Evolutionary conservation across 2,113 vertebrate genomes (phyloP), one percentile per base, ranked within the genome.

Genomic region (Pangasianodon hypophthalmus): DNA sequence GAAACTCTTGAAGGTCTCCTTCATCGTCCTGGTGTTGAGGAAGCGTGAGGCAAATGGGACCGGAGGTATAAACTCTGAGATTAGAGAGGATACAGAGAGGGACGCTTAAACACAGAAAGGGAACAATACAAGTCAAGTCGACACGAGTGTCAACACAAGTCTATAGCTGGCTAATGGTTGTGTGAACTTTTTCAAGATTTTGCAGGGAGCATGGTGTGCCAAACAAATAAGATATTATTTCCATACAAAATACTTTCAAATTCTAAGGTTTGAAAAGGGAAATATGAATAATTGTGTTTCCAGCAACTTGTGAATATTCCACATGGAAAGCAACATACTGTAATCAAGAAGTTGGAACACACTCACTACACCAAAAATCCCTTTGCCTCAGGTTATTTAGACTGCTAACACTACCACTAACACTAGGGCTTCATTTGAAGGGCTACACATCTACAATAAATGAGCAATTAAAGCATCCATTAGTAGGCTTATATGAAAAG

Each of bases 1-100:
- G 83, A 98, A 99, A 95, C 97, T 98, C 94, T 95, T 98, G 92
- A 99, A 99, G 26, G 98, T 98, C 88, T 99, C 98, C 93, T 98
- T 99, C 98, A 98, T 99, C 84, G 97, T 98, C 94, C 98, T 96
- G 62, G 98, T 99, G 93, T 98, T 99, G 91, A 98, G 96, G 93
- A 98, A 96, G 4, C 98, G 97, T 81, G 97, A 96, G 81, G 97
- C 95, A 89, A 97, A 96, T 0, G 97, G 97, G 90, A 96, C 95
- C 26, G 97, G 94, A 89, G 97, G 96, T 86, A 95, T 96, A 92
- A 97, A 95, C 87, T 97, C 98, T 99, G 91, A 32, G 46, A 71
- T 54, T 18, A 52, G 19, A 54, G 67, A 86, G 37, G n/a, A 86
- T 21, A 73, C 60, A 85, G 54, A 85, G 54, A 41, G 21, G 21